Base-by-base conservation (phyloP, 2,888 invertebrate species). In the Protodeltote pygarga region DNA sequence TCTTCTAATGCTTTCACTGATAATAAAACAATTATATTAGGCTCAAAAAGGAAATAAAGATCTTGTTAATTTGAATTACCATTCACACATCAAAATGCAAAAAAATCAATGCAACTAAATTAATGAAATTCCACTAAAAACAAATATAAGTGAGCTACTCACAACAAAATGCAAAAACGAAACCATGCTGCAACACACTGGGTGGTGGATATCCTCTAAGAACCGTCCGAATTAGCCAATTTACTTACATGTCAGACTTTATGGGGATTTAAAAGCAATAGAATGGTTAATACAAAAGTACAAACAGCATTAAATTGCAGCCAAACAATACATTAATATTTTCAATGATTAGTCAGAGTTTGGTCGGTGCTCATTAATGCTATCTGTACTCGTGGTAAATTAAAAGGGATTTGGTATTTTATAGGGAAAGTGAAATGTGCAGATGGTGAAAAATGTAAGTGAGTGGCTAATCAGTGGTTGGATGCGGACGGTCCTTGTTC, bases 1-100 rank as follows among this genome's bases (percentile, higher is more conserved):
- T 94, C 94, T 73, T 96, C 95, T 87, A 97, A 92, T 77, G 96
- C 97, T 93, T 96, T 96, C 77, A 95, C 96, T 96, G 87, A 57
- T 62, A 34, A 66, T 35, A 24, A 42, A 52, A 46, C 4, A 21
- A 21, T 4, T n/a, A 24, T 16, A 48, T 65, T 45, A 62, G 21
- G 13, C 27, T 42, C 13, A 2, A 29, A 27, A 14, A n/a, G 33
- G n/a, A 14, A 20, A 11, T 15, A 10, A 16, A 4, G 1, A 5
- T 14, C 6, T 2, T 23, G 10, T 27, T 52, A 40, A 49, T 37
- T 46, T 35, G 50, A 69, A 51, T 51, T 51, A 59, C 38, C 54
- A 47, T 24, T 61, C 55, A 58, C 44, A 61, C 52, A 58, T 39
- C 63, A 69, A 72, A 73, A 73, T 69, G 73, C 77, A 78, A 73